Evolutionary conservation across 2,797 vertebrate genomes (phyloP).

Genomic region (Tarsius wallacei): DNA sequence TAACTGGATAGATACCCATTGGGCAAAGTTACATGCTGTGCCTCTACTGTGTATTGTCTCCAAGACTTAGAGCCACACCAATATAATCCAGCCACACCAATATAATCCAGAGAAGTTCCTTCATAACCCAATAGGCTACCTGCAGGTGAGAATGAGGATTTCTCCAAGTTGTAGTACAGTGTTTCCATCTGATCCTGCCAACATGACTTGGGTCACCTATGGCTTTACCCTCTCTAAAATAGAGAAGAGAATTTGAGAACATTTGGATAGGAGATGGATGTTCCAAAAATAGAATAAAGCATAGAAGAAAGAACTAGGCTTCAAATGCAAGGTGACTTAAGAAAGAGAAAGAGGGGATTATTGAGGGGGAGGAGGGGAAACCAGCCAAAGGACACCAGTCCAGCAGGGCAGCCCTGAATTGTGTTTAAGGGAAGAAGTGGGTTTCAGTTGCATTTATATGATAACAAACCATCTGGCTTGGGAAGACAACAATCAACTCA

Average conservation of each 20-base stretch:
- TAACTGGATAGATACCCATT: background rate
- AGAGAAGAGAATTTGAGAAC: background rate
- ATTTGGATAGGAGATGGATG: background rate
- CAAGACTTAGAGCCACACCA: background rate
- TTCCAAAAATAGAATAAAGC: conserved; percentile 59
- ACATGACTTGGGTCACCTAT: background rate
- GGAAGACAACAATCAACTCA: background rate
- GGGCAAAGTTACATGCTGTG: background rate
- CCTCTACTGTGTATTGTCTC: background rate
- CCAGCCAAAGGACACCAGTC: background rate
- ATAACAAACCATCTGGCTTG: background rate
- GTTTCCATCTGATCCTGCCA: background rate
- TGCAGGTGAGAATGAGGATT: background rate
- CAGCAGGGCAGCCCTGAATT: background rate
- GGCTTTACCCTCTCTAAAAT: conserved; percentile 11
- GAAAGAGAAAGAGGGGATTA: background rate
- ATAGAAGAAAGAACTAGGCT: background rate
- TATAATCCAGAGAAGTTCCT: background rate
- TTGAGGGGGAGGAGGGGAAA: background rate
- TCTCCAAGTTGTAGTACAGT: background rate
- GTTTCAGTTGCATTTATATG: background rate
- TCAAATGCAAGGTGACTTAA: background rate
- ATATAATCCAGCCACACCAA: background rate
- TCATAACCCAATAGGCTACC: background rate
- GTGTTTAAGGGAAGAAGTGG: background rate